Conservation (phyloP, 2,888 invertebrate genomes). For the Drosophila monieri region DNA sequence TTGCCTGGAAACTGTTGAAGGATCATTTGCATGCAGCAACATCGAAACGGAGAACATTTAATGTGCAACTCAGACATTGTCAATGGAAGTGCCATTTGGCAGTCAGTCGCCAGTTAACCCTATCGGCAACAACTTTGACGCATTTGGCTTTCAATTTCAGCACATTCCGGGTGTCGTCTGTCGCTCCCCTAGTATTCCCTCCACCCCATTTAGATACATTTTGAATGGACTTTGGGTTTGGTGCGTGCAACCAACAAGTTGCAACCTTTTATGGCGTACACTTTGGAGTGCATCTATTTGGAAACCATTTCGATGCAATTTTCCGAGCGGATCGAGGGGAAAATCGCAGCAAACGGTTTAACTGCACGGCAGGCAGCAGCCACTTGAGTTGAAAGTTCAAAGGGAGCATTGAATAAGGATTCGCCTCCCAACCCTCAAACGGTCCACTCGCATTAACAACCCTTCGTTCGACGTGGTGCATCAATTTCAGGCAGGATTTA, state of each 20-base stretch:
- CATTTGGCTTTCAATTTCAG: conserved; percentile 38
- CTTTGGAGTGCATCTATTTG: conserved; percentile 55
- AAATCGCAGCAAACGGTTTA: conserved; percentile 20
- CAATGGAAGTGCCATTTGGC: conserved; percentile 35
- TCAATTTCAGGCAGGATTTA: conserved; percentile 56
- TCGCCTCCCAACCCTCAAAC: conserved; percentile 1
- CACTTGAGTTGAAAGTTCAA: conserved; percentile 40
- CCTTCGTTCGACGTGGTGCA: conserved; percentile 32
- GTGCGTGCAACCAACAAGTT: conserved; percentile 65
- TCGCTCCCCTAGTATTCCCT: conserved; percentile 1
- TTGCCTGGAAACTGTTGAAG: conserved; percentile 23
- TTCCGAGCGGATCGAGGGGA: conserved; percentile 23
- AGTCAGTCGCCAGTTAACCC: conserved; percentile 11
- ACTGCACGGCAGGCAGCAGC: conserved; percentile 15
- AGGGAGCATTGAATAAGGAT: conserved; percentile 27
- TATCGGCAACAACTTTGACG: conserved; percentile 8
- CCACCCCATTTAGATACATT: conserved; percentile 39
- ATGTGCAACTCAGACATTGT: conserved; percentile 19
- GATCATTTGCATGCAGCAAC: conserved; percentile 37
- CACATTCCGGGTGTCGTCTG: conserved; percentile 29
- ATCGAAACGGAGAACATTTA: conserved; percentile 28
- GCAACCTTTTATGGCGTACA: conserved; percentile 41
- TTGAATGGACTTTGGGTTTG: conserved; percentile 41
- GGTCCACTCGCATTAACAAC: conserved; percentile 6
- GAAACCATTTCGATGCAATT: conserved; percentile 61